These are phyloP conservation scores for Chesias legatella DNA, from an alignment of 2,888 invertebrate species.

Conservation along the genomic window DNA sequence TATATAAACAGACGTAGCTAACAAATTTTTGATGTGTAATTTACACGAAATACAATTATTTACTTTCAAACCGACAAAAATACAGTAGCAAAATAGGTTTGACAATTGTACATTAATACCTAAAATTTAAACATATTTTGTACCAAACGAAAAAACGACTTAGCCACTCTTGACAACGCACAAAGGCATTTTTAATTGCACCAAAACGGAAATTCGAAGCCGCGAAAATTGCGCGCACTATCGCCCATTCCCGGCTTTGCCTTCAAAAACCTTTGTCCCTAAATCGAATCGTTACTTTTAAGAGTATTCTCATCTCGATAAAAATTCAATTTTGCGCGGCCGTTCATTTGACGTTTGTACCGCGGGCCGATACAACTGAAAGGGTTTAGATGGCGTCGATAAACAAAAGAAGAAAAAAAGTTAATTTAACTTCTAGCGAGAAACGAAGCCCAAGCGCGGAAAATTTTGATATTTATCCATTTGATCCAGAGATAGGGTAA, in stretches of 20 bases:
- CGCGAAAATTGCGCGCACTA: slow-evolving; percentile 28
- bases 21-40: no score
- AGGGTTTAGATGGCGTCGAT: slow-evolving; percentile 75
- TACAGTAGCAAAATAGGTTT: no score
- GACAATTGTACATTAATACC: no score
- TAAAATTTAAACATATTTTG: not conserved
- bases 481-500: slow-evolving; percentile 25
- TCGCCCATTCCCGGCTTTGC: slow-evolving; percentile 10
- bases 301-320: slow-evolving; percentile 68
- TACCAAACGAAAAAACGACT: not conserved
- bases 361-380: slow-evolving; percentile 56
- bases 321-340: slow-evolving; percentile 74
- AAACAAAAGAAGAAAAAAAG: slow-evolving; percentile 69
- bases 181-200: slow-evolving; percentile 10
- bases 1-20: no score
- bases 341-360: slow-evolving; percentile 61
- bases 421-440: slow-evolving; percentile 73
- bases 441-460: slow-evolving; percentile 59
- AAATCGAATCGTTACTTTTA: slow-evolving; percentile 50
- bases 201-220: slow-evolving; percentile 34
- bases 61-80: no score
- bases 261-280: slow-evolving; percentile 33
- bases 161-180: not conserved
- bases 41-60: no score
- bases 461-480: slow-evolving; percentile 47